Percentiles rank a stretch among this genome's conserved stretches.
Conservation (phyloP, 2,113 vertebrate species). For the Gila orcuttii region DNA sequence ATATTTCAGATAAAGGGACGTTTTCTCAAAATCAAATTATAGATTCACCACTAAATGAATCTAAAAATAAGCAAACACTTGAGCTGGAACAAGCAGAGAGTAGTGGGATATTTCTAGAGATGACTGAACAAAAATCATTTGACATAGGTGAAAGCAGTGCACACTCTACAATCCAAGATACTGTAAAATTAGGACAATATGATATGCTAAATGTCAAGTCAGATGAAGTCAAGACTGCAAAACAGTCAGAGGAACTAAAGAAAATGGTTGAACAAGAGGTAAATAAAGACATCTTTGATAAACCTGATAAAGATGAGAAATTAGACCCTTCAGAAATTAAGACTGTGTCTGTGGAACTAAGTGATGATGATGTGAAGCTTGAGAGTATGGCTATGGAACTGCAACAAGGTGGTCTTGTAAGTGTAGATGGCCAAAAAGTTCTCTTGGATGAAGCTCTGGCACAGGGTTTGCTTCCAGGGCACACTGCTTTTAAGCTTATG, state of each 20-base stretch:
- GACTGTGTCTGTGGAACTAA: conserved; percentile 44
- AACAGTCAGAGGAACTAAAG: background rate
- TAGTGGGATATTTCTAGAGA: background rate
- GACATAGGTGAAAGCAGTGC: background rate
- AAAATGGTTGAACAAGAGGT: background rate
- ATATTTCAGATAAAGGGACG: background rate
- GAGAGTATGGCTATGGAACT: conserved; percentile 78
- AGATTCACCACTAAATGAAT: background rate
- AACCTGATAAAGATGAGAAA: conserved; percentile 17
- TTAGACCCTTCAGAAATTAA: conserved; percentile 24
- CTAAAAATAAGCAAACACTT: conserved; percentile 1
- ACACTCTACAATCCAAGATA: background rate
- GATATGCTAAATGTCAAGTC: background rate
- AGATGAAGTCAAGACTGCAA: background rate
- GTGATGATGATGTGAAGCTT: conserved; percentile 68
- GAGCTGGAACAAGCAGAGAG: background rate
- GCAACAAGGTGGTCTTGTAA: conserved; percentile 81
- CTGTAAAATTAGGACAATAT: background rate
- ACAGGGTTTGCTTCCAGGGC: conserved; percentile 78
- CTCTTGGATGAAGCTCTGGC: conserved; percentile 86
- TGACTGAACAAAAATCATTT: background rate
- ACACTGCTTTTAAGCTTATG: conserved; percentile 88
- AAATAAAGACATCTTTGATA: background rate
- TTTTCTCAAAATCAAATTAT: background rate
- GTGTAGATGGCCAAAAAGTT: conserved; percentile 73